Base-by-base conservation (phyloP, 2,113 vertebrate species). In the Nycticebus coucang region DNA sequence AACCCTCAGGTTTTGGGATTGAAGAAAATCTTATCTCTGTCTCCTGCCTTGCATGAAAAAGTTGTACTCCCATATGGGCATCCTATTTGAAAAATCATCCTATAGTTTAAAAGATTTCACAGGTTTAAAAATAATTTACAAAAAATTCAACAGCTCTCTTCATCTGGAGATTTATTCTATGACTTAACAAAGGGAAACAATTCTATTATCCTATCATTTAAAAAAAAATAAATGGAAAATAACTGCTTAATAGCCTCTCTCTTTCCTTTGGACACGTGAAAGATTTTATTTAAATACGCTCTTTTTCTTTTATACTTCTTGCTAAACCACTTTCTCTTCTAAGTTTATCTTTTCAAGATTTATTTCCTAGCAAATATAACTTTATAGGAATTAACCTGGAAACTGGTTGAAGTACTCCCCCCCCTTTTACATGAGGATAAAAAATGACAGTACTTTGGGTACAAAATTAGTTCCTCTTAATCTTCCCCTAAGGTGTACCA, bases 381-480 rank as follows among this genome's bases (percentile, higher is more conserved):
- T 69, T 28, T 28, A 24, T 60, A 89, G 50, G 62, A 78, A 87
- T 94, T 91, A 83, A 72, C 30, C 41, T 84, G 75, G n/a, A 93
- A 93, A 75, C 59, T 1, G 78, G 64, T 91, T 91, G 75, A 72
- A 89, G 13, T 72, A 95, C 59, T 22, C 9, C 8, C 64, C 53
- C 21, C 33, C 37, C n/a, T 92, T 95, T 95, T 69, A 19, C 86
- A 66, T 22, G n/a, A 80, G 35, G 71, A 83, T 83, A 91, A 72
- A 81, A 91, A 89, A 71, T 87, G 91, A 84, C 80, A 72, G 60
- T 93, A 75, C 21, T 74, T 78, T 75, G 71, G 88, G 82, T 89
- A 72, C 66, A 93, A 93, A 96, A 93, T 95, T 78, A 79, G 91
- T 84, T 95, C 74, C 57, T 94, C 30, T 71, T 97, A 95, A 97